phyloP scores from a whole-genome alignment of 2,113 vertebrate species.

The Crotalus horridus region DNA sequence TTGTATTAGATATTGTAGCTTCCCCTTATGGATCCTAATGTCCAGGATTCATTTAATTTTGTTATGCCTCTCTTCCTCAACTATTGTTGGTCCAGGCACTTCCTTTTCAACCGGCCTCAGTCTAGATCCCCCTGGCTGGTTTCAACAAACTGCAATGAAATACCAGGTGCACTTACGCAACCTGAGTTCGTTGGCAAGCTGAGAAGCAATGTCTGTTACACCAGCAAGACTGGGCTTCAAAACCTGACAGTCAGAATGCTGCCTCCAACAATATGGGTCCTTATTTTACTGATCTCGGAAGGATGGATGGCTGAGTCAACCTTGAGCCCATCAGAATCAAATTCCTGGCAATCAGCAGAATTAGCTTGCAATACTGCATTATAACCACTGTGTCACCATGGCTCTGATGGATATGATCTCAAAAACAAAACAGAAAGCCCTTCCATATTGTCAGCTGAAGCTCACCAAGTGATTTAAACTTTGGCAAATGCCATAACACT shows the following conservation, averaged over 20 bases:
- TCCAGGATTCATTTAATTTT: too few species aligned
- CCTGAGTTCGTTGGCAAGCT: too few species aligned
- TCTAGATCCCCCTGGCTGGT: too few species aligned
- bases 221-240: too few species aligned
- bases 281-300: neutral
- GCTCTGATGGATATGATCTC: neutral
- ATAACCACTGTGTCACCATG: neutral
- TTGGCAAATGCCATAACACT: neutral
- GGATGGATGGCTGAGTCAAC: neutral
- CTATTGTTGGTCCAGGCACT: too few species aligned
- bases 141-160: too few species aligned
- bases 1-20: too few species aligned
- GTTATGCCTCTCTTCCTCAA: too few species aligned
- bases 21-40: too few species aligned
- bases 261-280: neutral
- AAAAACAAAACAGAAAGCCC: neutral
- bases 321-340: neutral
- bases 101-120: too few species aligned
- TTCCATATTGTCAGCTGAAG: neutral
- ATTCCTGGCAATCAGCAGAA: neutral
- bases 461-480: neutral
- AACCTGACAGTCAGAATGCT: neutral
- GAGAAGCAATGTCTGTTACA: too few species aligned
- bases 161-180: too few species aligned
- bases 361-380: neutral